phyloP scores from a whole-genome alignment of 2,797 vertebrate species.

The Danionella dracula region DNA sequence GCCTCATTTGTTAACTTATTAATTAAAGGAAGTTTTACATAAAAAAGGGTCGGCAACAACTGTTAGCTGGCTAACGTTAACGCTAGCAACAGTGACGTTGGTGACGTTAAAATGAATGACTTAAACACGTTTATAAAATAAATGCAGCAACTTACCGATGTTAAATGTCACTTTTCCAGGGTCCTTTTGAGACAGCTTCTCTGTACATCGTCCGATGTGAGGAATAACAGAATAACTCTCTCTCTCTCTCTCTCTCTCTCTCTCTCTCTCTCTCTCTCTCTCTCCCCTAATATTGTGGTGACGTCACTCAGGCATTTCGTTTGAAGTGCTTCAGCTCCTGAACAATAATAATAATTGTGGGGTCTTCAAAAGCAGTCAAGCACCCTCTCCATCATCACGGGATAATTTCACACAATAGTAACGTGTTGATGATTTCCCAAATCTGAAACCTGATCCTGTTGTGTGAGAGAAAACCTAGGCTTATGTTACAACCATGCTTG shows the following conservation, averaged over 20 bases:
- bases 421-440: conserved; percentile 14
- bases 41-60: too few relatives aligned
- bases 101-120: too few relatives aligned
- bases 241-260: conserved; percentile 14
- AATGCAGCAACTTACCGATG: conserved; percentile 11
- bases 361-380: neutral
- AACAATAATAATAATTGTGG: conserved; percentile 33
- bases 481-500: neutral
- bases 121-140: too few relatives aligned
- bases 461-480: neutral
- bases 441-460: neutral
- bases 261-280: conserved; percentile 4
- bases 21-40: too few relatives aligned
- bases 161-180: neutral
- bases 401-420: conserved; percentile 16
- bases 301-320: conserved; percentile 61
- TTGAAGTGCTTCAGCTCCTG: conserved; percentile 37
- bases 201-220: conserved; percentile 15
- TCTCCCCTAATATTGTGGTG: conserved; percentile 39
- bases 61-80: too few relatives aligned
- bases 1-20: too few relatives aligned
- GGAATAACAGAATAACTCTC: conserved; percentile 14
- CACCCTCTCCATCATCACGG: conserved; percentile 17
- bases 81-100: too few relatives aligned
- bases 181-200: conserved; percentile 7